Evolutionary conservation across 2,888 invertebrate genomes (phyloP).

Genomic region (Cylindroiulus punctatus): DNA sequence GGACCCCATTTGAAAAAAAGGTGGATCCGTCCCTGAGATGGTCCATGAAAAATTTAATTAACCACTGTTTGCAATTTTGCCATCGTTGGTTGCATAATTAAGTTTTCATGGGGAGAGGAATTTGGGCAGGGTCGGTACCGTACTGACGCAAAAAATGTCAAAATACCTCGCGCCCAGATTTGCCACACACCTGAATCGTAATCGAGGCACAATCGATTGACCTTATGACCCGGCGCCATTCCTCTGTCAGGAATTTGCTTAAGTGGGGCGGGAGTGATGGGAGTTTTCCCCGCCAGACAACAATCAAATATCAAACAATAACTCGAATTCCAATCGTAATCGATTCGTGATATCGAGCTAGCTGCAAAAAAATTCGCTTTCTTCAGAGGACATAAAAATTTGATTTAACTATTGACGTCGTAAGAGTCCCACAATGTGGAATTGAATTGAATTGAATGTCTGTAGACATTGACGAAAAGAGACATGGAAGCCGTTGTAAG

Average conservation of each 20-base stretch:
- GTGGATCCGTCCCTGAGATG: too few species aligned
- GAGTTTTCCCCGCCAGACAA: neutral
- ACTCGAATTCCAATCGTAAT: neutral
- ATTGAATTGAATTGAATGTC: too few species aligned
- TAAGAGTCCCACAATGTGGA: neutral
- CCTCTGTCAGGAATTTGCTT: neutral
- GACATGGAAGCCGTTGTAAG: too few species aligned
- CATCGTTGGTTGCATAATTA: neutral
- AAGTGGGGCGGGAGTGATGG: neutral
- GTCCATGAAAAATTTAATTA: too few species aligned
- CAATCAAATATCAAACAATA: neutral
- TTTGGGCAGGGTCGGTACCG: constrained; percentile 20
- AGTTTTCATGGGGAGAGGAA: neutral
- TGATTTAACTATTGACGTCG: neutral
- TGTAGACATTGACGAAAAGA: neutral
- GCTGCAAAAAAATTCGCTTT: neutral
- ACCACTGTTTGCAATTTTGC: too few species aligned
- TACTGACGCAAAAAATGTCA: neutral
- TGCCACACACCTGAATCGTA: neutral
- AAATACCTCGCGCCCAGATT: neutral
- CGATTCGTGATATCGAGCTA: neutral
- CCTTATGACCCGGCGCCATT: neutral
- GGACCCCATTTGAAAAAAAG: too few species aligned
- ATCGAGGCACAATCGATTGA: constrained; percentile 36
- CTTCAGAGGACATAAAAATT: neutral